Evolutionary conservation across 1,140 invertebrate species (phyloP).

Genomic region (Cyphomyrmex costatus): DNA sequence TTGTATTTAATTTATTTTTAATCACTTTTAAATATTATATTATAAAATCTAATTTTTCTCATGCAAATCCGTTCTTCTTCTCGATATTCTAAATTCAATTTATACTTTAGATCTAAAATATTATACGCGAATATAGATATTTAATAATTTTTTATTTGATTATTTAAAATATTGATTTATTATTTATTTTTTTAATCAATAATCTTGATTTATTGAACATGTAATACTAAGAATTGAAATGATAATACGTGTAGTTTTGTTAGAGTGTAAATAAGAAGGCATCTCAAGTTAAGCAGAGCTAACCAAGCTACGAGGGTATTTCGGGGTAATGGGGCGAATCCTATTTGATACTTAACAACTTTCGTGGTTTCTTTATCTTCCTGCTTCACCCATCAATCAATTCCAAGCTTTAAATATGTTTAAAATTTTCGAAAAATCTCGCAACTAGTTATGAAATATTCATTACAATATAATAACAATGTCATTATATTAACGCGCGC

Average conservation of each 20-base stretch:
- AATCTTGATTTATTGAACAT: background rate
- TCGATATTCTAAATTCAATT: background rate
- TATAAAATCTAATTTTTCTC: background rate
- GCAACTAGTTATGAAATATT: background rate
- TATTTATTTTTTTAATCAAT: background rate
- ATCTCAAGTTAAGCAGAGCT: conserved; percentile 12
- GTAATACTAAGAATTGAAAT: conserved; percentile 29
- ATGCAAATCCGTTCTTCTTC: background rate
- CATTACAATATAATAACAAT: background rate
- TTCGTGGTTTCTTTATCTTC: conserved; percentile 53
- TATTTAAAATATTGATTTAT: background rate
- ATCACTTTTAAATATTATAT: background rate
- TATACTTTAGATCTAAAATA: background rate
- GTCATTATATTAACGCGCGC: background rate
- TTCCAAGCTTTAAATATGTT: conserved; percentile 11
- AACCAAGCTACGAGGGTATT: conserved; percentile 61
- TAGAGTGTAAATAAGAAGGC: conserved; percentile 18
- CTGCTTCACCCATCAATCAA: conserved; percentile 1
- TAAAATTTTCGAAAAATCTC: background rate
- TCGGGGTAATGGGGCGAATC: conserved; percentile 71
- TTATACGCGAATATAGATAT: background rate
- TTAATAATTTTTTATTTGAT: conserved; percentile 1
- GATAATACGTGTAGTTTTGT: conserved; percentile 16
- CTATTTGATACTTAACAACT: conserved; percentile 71
- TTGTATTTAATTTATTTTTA: conserved; percentile 8